Evolutionary conservation across 2,888 invertebrate species (phyloP), one percentile per base, ranked within the genome.

Genomic region (Gymnoscelis rufifasciata): DNA sequence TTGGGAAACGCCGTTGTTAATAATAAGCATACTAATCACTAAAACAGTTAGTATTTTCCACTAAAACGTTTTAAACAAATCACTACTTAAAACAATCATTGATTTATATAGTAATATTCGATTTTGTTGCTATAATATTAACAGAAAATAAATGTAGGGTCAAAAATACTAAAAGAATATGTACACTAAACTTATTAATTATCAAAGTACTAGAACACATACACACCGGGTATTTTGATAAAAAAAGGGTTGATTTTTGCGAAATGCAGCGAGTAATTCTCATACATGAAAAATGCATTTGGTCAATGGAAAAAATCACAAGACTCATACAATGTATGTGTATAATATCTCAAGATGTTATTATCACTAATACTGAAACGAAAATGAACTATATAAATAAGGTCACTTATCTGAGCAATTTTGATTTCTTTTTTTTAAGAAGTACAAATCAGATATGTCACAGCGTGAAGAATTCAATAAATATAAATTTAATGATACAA

Each of bases 141-240:
- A 61, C 82, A 75, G 81, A 76, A 78, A 68, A 70, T 55, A 71
- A 69, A 73, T 69, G 69, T 62, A 53, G 67, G 66, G 67, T 80
- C 76, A 84, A 83, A 80, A 82, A 80, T 62, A 49, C 66, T 66
- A 65, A 70, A 71, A 77, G 71, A 74, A 68, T 80, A 83, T 84
- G 74, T 84, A 84, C 83, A 84, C 66, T 75, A 75, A 72, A 69
- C 70, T 74, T 54, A 54, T 37, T 31, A 47, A 56, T 55, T 49
- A 43, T 14, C 46, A 47, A 45, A 33, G 7, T 5, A 6, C 13
- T 39, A 49, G 29, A 51, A 47, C 45, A 49, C 48, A 51, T 41
- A 53, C 56, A 54, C 47, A 41, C 54, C 56, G 38, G 52, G 57
- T 50, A 52, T 66, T 41, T n/a, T 2, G 28, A 71, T 45, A 68